Conservation (phyloP, 2,113 vertebrate species). For the Morphnarchus princeps region DNA sequence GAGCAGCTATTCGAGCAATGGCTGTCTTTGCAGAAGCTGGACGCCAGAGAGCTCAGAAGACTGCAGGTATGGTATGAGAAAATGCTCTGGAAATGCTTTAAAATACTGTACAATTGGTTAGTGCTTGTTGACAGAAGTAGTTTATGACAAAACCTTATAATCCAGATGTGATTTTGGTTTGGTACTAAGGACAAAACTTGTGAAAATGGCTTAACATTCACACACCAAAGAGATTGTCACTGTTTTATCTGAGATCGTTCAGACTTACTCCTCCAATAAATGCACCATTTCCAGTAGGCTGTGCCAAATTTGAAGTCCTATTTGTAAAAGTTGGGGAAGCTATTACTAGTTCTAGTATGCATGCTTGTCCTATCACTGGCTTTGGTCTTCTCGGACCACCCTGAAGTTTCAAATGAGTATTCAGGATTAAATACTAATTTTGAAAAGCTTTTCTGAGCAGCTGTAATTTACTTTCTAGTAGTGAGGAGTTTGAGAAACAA, state of each 20-base stretch:
- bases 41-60: constrained; percentile 78
- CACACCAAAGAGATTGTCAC: neutral
- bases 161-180: neutral
- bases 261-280: neutral
- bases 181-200: neutral
- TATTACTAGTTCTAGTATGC: neutral
- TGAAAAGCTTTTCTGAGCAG: neutral
- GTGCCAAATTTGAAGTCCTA: neutral
- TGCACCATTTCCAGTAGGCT: neutral
- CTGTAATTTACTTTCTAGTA: neutral
- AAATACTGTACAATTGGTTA: neutral
- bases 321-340: neutral
- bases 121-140: neutral
- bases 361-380: neutral
- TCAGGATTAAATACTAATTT: neutral
- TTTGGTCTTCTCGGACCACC: neutral
- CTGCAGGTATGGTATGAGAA: constrained; percentile 68
- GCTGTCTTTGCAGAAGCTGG: constrained; percentile 89
- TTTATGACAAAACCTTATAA: neutral
- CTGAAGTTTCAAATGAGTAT: neutral
- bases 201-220: neutral
- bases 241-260: neutral
- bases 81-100: accelerated
- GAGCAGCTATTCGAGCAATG: constrained; percentile 83
- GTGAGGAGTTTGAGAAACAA: neutral